Percentiles rank a stretch among this genome's conserved stretches.
These are phyloP conservation scores for Tridacna gigas DNA, from an alignment of 2,888 invertebrate species.

Conservation along the genomic window DNA sequence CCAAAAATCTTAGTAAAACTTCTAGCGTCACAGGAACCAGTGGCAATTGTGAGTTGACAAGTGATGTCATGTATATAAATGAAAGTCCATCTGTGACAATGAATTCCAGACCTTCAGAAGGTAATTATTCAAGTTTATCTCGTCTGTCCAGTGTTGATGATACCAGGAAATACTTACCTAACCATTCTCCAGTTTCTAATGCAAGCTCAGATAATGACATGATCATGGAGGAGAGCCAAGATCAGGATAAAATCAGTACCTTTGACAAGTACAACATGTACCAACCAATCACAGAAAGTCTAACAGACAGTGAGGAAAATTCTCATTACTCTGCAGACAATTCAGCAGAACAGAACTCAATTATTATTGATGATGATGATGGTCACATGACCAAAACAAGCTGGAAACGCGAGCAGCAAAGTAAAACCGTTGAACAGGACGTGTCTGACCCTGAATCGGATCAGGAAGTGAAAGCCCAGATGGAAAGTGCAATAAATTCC, in stretches of 20 bases:
- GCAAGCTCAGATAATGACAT: slow-evolving; percentile 33
- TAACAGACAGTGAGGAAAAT: slow-evolving; percentile 66
- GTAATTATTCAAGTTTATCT: slow-evolving; percentile 20
- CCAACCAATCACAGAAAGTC: slow-evolving; percentile 65
- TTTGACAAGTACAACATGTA: slow-evolving; percentile 53
- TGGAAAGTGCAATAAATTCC: slow-evolving; percentile 92
- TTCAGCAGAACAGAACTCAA: slow-evolving; percentile 41
- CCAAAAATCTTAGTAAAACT: not conserved
- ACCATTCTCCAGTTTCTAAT: slow-evolving; percentile 50
- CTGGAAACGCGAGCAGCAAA: not conserved
- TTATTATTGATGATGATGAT: slow-evolving; percentile 40
- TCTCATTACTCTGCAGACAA: slow-evolving; percentile 62
- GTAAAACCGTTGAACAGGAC: not conserved
- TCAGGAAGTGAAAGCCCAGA: slow-evolving; percentile 85
- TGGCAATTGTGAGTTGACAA: slow-evolving; percentile 53
- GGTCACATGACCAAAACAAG: not conserved
- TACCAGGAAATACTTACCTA: slow-evolving; percentile 29
- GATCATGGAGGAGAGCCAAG: slow-evolving; percentile 7
- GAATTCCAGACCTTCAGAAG: slow-evolving; percentile 10
- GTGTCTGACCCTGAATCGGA: slow-evolving; percentile 61
- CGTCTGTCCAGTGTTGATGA: slow-evolving; percentile 4
- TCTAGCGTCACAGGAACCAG: not conserved
- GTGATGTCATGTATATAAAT: slow-evolving; percentile 47
- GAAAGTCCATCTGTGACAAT: slow-evolving; percentile 6
- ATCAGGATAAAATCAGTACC: slow-evolving; percentile 19